phyloP scores from a whole-genome alignment of 1,140 invertebrate genomes.

The Agrypnia vestita region DNA sequence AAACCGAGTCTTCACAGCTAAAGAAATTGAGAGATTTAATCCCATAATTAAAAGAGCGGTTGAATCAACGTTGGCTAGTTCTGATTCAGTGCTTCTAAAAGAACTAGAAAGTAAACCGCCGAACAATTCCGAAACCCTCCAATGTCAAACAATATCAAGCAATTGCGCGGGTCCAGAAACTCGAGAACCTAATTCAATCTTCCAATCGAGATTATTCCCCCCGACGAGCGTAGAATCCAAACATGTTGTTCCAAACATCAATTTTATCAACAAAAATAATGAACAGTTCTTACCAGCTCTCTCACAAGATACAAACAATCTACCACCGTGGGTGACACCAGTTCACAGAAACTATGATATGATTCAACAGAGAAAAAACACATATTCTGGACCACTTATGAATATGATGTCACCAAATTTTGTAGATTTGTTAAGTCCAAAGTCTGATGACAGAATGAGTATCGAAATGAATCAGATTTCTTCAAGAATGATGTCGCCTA shows the following conservation, averaged over 20 bases:
- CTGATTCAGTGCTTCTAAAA: background rate
- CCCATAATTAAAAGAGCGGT: slow-evolving; percentile 64
- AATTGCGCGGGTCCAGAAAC: background rate
- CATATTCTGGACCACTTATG: slow-evolving; percentile 1
- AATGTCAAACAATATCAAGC: background rate
- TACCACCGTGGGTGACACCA: slow-evolving; percentile 42
- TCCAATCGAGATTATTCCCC: background rate
- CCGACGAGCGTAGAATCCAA: too few relatives aligned
- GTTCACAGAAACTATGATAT: slow-evolving; percentile 23
- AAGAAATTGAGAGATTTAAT: slow-evolving; percentile 76
- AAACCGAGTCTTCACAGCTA: slow-evolving; percentile 69
- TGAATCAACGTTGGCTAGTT: slow-evolving; percentile 3
- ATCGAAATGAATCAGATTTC: slow-evolving; percentile 3
- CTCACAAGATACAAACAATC: background rate
- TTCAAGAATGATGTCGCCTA: background rate
- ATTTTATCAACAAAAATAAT: too few relatives aligned
- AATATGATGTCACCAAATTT: background rate
- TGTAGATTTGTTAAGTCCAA: slow-evolving; percentile 13
- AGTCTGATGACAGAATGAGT: background rate
- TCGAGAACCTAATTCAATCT: background rate
- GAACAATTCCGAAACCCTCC: background rate
- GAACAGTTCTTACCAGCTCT: background rate
- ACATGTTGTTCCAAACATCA: background rate
- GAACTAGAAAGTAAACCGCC: background rate
- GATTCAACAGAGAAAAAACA: slow-evolving; percentile 12